Conservation (phyloP, 2,888 invertebrate genomes). For the Catocala fraxini region DNA sequence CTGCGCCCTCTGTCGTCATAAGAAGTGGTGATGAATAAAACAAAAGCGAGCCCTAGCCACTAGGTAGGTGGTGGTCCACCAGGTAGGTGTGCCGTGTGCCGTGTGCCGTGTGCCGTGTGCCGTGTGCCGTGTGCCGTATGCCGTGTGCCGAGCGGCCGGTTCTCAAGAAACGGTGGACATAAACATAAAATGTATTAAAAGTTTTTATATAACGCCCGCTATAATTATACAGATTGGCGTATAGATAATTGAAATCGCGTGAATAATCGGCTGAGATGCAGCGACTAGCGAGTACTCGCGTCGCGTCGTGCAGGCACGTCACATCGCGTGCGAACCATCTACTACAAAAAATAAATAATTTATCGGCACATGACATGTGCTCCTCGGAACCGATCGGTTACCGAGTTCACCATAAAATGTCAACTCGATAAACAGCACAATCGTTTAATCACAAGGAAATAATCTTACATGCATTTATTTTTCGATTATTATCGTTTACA, state of each 20-base stretch:
- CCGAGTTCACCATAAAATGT: conserved; percentile 44
- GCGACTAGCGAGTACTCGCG: conserved; percentile 52
- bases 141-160: conserved; percentile 5
- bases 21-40: background rate
- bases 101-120: conserved; percentile 31
- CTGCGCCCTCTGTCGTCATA: too few species aligned
- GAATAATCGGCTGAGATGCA: conserved; percentile 68
- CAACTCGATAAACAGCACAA: conserved; percentile 33
- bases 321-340: conserved; percentile 69
- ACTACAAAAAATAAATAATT: conserved; percentile 59
- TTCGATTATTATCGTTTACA: conserved; percentile 1
- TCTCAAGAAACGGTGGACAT: conserved; percentile 34
- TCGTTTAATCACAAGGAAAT: conserved; percentile 31
- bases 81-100: too few species aligned
- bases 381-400: conserved; percentile 59
- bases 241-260: conserved; percentile 75
- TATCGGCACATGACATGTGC: conserved; percentile 59
- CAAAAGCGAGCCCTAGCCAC: conserved; percentile 17
- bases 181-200: conserved; percentile 42
- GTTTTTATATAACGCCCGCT: conserved; percentile 55
- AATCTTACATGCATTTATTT: conserved; percentile 10
- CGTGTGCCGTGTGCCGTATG: conserved; percentile 12
- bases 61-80: too few species aligned
- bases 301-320: conserved; percentile 59
- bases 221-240: conserved; percentile 70